Evolutionary conservation across 1,140 invertebrate genomes (phyloP), one percentile per base, ranked within the genome.

Genomic region (Lepidotrigona ventralis): DNA sequence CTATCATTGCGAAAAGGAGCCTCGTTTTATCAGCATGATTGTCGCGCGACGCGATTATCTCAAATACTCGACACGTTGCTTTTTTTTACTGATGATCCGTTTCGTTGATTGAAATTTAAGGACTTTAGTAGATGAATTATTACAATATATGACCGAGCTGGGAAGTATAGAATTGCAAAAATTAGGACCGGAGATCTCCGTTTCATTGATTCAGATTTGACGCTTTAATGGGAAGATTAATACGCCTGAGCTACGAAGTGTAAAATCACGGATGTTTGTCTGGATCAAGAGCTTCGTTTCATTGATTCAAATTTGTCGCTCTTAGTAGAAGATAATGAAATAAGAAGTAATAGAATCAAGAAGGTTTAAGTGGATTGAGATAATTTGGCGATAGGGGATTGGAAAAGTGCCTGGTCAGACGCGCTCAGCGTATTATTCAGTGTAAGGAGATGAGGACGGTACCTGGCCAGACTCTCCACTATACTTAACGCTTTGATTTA

Each of bases 21-120:
- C 17, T 33, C 29, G 29, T 33, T 33, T 68, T 33, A 33, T 68
- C 19, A 66, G 8, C 9, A 51, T 39, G 39, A 53, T 53, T 39
- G 68, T 58, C n/a, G 66, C 66, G 19, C 77, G 17, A 11, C 46
- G 14, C 21, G 64, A 58, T 79, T 71, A 79, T 60, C n/a, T 72
- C 66, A 71, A n/a, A n/a, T n/a, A 29, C 78, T 5, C 54, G 54
- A 33, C 26, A 8, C 15, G 54, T 53, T 33, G 66, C 26, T 19
- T 46, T 60, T 23, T 1, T 58, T 23, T 23, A 11, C 23, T 58
- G 2, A 21, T 21, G 6, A 0, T 19, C 14, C 0, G 0, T 21
- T 56, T 39, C 33, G 5, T 39, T 39, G 33, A 39, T 39, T 39
- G 33, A 39, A 39, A 39, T 3, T 39, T 39, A 39, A 39, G 5